Conservation (phyloP, 2,888 invertebrate genomes). For the Oscheius sp. region DNA sequence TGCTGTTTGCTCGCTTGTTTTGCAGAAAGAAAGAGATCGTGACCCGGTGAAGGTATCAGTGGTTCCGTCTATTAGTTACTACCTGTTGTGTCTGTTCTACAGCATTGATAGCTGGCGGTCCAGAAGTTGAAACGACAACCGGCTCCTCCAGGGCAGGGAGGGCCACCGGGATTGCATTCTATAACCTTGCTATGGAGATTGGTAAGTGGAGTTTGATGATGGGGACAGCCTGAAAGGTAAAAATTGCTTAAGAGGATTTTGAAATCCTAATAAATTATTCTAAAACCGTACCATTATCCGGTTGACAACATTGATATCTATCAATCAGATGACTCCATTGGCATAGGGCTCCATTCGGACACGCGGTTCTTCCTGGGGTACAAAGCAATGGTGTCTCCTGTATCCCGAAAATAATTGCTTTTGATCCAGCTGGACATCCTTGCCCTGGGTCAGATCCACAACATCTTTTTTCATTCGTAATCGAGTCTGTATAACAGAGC, state of each 20-base stretch:
- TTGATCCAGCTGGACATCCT: conserved; percentile 51
- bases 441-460: conserved; percentile 49
- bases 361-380: conserved; percentile 43
- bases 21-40: too few species aligned
- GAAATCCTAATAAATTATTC: neutral
- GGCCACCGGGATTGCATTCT: conserved; percentile 16
- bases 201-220: conserved; percentile 33
- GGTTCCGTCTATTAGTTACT: too few species aligned
- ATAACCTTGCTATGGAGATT: conserved; percentile 7
- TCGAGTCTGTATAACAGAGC: conserved; percentile 51
- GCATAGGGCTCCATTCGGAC: conserved; percentile 44
- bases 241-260: too few species aligned
- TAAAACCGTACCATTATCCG: conserved; percentile 53
- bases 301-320: conserved; percentile 62
- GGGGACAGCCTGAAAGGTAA: conserved; percentile 39
- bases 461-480: conserved; percentile 49
- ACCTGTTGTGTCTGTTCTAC: conserved; percentile 40
- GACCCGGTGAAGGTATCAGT: conserved; percentile 4
- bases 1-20: neutral
- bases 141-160: conserved; percentile 41
- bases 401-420: conserved; percentile 30
- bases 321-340: conserved; percentile 65
- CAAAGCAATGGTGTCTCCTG: conserved; percentile 35
- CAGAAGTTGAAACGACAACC: conserved; percentile 61
- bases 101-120: conserved; percentile 59